Evolutionary conservation across 2,797 vertebrate genomes (phyloP).

Genomic region (Zalophus californianus): DNA sequence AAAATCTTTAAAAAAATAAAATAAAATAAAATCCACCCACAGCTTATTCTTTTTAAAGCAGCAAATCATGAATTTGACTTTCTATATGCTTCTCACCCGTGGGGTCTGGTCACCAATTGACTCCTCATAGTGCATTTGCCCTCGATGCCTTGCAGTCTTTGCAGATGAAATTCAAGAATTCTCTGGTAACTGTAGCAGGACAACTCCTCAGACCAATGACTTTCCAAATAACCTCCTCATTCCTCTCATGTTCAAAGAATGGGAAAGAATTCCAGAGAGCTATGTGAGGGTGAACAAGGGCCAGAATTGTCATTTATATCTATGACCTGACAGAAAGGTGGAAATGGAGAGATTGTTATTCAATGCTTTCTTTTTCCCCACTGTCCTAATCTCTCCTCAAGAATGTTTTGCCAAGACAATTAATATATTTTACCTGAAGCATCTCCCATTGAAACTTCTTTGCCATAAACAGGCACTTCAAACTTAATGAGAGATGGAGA

Average conservation of each 20-base stretch:
- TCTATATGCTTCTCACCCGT: constrained; percentile 61
- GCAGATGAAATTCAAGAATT: constrained; percentile 86
- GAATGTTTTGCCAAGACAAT: constrained; percentile 85
- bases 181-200: constrained; percentile 80
- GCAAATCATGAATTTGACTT: constrained; percentile 40
- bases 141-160: constrained; percentile 69
- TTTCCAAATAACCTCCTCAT: constrained; percentile 86
- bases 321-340: constrained; percentile 83
- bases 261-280: constrained; percentile 81
- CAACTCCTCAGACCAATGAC: constrained; percentile 84
- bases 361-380: constrained; percentile 64
- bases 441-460: constrained; percentile 23
- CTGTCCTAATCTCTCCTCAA: constrained; percentile 82
- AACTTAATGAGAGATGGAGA: background rate
- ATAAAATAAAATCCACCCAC: constrained; percentile 53
- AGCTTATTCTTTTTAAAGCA: constrained; percentile 66
- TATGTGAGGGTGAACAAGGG: constrained; percentile 79
- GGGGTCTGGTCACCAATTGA: constrained; percentile 40
- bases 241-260: constrained; percentile 82
- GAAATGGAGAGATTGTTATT: constrained; percentile 83
- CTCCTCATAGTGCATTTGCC: constrained; percentile 47
- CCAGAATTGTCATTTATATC: constrained; percentile 85
- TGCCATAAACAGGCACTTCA: background rate
- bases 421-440: constrained; percentile 82
- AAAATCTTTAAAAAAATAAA: no score